These are phyloP conservation scores for Chrysolina oricalcia DNA, from an alignment of 2,888 invertebrate genomes.

Conservation along the genomic window DNA sequence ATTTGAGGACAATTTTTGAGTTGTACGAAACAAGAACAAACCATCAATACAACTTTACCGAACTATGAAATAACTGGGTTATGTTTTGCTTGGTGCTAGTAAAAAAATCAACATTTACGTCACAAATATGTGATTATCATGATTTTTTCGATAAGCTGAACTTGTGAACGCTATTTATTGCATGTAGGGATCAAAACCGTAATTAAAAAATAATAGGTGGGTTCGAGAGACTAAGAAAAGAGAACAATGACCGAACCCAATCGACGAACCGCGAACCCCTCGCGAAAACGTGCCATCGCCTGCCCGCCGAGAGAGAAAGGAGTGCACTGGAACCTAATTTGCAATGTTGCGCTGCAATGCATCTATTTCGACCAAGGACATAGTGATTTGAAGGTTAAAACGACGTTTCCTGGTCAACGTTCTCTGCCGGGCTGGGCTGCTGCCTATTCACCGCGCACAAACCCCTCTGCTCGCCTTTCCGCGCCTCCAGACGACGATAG, in stretches of 20 bases:
- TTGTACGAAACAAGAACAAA: no score
- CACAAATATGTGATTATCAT: no score
- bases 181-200: no score
- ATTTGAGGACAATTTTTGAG: no score
- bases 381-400: slow-evolving; percentile 64
- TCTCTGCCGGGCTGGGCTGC: slow-evolving; percentile 58
- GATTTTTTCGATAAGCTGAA: no score
- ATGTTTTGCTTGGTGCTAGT: no score
- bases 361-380: slow-evolving; percentile 65
- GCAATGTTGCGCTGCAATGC: slow-evolving; percentile 52
- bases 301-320: slow-evolving; percentile 39
- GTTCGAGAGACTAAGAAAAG: no score
- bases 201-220: no score
- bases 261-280: background rate
- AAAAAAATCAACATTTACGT: no score
- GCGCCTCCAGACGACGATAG: slow-evolving; percentile 56
- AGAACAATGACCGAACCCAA: background rate
- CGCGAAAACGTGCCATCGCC: background rate
- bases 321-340: slow-evolving; percentile 44
- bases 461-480: slow-evolving; percentile 50
- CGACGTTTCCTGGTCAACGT: slow-evolving; percentile 66
- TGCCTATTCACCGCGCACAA: slow-evolving; percentile 30
- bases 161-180: no score
- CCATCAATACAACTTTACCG: no score
- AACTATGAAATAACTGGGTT: no score